phyloP scores from a whole-genome alignment of 2,888 invertebrate genomes.

The Pachycephus smyrnensis region DNA sequence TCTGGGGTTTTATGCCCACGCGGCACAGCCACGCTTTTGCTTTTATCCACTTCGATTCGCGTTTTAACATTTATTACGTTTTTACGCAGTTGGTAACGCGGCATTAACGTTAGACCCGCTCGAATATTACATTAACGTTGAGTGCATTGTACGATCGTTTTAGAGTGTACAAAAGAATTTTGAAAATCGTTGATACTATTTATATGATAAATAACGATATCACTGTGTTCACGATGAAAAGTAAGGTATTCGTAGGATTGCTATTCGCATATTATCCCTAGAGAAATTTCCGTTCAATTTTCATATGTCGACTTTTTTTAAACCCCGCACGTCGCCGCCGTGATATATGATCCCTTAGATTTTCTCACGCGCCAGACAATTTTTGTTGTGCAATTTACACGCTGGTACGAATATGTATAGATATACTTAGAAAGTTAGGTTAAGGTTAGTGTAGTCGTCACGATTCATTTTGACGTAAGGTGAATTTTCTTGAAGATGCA shows the following conservation, averaged over 20 bases:
- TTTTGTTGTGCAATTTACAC: background rate
- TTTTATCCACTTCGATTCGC: slow-evolving; percentile 25
- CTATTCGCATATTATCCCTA: background rate
- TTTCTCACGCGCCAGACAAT: background rate
- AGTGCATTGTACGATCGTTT: background rate
- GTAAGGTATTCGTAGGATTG: background rate
- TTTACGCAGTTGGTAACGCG: slow-evolving; percentile 16
- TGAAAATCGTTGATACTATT: background rate
- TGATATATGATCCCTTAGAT: background rate
- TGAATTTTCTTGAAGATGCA: background rate
- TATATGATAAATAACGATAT: background rate
- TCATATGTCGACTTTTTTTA: background rate
- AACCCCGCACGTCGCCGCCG: background rate
- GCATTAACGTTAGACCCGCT: background rate
- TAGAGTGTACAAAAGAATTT: background rate
- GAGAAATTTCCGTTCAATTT: background rate
- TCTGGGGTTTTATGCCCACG: slow-evolving; percentile 18
- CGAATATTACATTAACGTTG: background rate
- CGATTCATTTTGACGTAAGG: too few relatives aligned
- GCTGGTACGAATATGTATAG: background rate
- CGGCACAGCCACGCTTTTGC: slow-evolving; percentile 14
- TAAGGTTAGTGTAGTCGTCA: too few relatives aligned
- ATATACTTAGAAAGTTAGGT: background rate
- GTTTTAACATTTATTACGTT: slow-evolving; percentile 27
- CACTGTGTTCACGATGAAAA: background rate